Evolutionary conservation across 2,797 vertebrate species (phyloP).

Genomic region (Scolopax rusticola): DNA sequence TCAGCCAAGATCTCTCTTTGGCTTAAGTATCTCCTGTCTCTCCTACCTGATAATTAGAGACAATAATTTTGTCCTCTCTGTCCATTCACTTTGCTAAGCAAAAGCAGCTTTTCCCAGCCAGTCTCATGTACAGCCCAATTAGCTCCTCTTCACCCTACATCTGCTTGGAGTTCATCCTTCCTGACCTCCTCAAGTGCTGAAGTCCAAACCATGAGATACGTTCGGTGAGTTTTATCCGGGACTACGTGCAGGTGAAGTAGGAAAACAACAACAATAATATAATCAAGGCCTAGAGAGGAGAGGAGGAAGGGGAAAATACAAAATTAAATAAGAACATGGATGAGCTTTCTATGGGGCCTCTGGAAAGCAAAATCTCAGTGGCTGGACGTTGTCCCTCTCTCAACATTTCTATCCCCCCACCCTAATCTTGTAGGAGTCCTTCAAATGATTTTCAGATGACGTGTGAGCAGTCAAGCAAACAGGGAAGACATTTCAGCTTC

Average conservation of each 20-base stretch:
- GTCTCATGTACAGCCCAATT: background rate
- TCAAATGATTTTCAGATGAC: background rate
- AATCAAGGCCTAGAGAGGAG: background rate
- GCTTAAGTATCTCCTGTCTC: background rate
- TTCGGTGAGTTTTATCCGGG: background rate
- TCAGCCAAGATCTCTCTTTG: background rate
- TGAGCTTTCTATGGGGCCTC: background rate
- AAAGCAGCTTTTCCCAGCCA: background rate
- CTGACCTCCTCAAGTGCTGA: background rate
- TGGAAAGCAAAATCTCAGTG: background rate
- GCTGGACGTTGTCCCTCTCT: background rate
- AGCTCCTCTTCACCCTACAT: background rate
- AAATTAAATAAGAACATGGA: background rate
- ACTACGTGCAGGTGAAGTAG: accelerated
- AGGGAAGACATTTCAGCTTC: background rate
- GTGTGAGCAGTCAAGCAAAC: background rate
- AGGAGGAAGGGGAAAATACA: background rate
- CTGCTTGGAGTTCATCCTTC: background rate
- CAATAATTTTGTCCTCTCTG: background rate
- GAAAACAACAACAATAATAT: background rate
- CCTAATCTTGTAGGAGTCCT: background rate
- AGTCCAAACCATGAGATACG: background rate
- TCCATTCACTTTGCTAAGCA: background rate
- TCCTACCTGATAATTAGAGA: background rate
- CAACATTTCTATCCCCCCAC: background rate